Percentiles rank a stretch among this genome's conserved stretches.
Evolutionary conservation across 64 coral and sea anemone genomes (phyloP).

Genomic region (Cladopsammia gracilis): DNA sequence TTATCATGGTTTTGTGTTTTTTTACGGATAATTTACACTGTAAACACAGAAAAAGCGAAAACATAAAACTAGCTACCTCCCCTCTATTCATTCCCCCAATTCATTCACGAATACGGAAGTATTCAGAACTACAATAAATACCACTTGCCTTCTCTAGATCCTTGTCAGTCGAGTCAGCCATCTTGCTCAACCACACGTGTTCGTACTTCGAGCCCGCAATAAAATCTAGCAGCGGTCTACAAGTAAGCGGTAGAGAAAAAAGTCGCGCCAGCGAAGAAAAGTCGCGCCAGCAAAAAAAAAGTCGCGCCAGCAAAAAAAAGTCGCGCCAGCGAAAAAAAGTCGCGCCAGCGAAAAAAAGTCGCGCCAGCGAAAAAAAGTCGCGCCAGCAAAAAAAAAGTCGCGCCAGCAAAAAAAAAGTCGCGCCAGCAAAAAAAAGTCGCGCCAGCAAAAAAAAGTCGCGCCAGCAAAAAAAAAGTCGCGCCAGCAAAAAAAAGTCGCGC

Average conservation of each 20-base stretch:
- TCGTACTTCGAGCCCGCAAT: neutral
- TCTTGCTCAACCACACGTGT: neutral
- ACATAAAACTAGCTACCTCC: constrained; percentile 4
- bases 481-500: no score
- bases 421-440: no score
- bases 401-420: neutral
- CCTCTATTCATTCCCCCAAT: neutral
- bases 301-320: constrained; percentile 5
- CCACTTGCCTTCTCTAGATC: neutral
- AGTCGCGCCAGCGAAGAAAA: neutral
- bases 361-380: neutral
- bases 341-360: neutral
- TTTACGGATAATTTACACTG: neutral
- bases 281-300: neutral
- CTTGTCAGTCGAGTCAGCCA: neutral
- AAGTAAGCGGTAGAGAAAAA: neutral
- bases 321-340: neutral
- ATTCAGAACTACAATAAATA: neutral
- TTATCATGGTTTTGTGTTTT: neutral
- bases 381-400: constrained; percentile 1
- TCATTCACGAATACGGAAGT: constrained; percentile 1
- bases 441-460: no score
- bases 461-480: no score
- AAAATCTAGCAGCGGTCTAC: neutral
- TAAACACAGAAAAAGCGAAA: neutral